These are phyloP conservation scores for Caerostris darwini DNA, from an alignment of 1,140 invertebrate species.

Conservation along the genomic window DNA sequence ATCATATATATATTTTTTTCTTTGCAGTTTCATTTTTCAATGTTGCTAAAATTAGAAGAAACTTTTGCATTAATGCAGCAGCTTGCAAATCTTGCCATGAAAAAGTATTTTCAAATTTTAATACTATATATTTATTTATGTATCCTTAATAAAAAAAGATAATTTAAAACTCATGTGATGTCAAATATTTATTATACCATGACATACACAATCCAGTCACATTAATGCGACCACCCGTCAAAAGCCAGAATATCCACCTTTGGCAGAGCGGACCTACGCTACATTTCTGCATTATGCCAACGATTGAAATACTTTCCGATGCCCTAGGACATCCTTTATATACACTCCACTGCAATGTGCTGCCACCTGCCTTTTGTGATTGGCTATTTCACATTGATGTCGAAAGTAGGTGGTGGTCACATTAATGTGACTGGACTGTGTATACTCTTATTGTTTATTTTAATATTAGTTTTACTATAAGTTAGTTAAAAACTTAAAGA, in stretches of 20 bases:
- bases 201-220: neutral
- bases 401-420: too few species aligned
- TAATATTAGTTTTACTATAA: too few species aligned
- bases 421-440: too few species aligned
- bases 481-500: too few species aligned
- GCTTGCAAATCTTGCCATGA: constrained; percentile 97
- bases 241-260: neutral
- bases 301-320: too few species aligned
- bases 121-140: neutral
- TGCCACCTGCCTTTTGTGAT: too few species aligned
- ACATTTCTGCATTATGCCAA: too few species aligned
- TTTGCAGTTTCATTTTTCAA: constrained; percentile 91
- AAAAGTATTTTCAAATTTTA: constrained; percentile 85
- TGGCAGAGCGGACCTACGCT: too few species aligned
- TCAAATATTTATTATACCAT: neutral
- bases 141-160: neutral
- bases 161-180: neutral
- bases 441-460: too few species aligned
- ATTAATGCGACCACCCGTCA: neutral
- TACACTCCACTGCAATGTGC: too few species aligned
- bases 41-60: constrained; percentile 94
- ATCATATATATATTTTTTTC: neutral
- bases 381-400: too few species aligned
- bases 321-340: too few species aligned
- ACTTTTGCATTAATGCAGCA: constrained; percentile 96